Evolutionary conservation across 2,888 invertebrate species (phyloP), one percentile per base, ranked within the genome.

Genomic region (Therioaphis trifolii): DNA sequence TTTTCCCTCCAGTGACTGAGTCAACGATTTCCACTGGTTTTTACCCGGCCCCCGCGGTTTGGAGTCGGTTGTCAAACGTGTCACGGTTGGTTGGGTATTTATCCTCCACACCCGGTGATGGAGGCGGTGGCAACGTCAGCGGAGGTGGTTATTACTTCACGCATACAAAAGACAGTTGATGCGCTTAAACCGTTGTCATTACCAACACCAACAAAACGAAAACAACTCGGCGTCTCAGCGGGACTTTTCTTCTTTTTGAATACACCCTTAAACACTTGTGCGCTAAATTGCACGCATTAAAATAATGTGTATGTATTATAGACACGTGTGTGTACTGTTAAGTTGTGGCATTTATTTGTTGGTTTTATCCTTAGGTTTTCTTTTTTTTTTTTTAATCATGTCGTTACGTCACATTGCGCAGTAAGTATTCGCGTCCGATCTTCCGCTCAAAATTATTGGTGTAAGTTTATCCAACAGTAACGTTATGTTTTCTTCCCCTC

Each of bases 151-250:
- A 77, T 79, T 52, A 58, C 55, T 69, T 35, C 27, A 69, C 69
- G 14, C 52, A 55, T 69, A 55, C 18, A 79, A 79, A 69, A 78
- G 78, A 78, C 78, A 68, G 68, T 68, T 52, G 68, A 52, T 78
- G 78, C 49, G 52, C 43, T 68, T 78, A 58, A 69, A 69, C 55
- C 40, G 14, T 55, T 24, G 40, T 69, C 79, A 79, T 79, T 78
- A 78, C 49, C 27, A 9, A n/a, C n/a, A n/a, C 43, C 29, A 5
- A 52, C 1, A n/a, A 68, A 68, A 78, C 40, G 66, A 35, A 68
- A 78, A 78, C 15, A 55, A 68, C 68, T 77, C 66, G 61, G 27
- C 29, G 61, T n/a, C n/a, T n/a, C n/a, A n/a, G 43, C 46, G 29
- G 46, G 63, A 29, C 24, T 76, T 76, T 76, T 76, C 46, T 76